Percentiles rank a stretch among this genome's conserved stretches.
phyloP scores from a whole-genome alignment of 2,797 vertebrate genomes.

The Pseudochirops corinnae region DNA sequence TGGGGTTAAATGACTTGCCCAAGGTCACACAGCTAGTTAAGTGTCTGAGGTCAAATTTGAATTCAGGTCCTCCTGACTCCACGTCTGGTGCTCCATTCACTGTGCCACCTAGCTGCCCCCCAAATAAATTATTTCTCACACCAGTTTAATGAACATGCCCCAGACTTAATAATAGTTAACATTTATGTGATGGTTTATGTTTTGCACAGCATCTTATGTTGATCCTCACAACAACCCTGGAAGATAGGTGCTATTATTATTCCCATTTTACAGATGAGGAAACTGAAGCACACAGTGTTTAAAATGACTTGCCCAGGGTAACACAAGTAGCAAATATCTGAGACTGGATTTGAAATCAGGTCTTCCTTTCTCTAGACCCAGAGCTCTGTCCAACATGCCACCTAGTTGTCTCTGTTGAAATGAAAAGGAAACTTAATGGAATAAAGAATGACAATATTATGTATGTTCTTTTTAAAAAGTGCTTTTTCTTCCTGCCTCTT shows the following conservation, averaged over 20 bases:
- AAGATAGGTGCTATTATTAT: background rate
- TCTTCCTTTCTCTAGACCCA: background rate
- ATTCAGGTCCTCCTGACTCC: no score
- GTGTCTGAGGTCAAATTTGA: no score
- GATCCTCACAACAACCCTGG: background rate
- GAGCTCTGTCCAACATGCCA: background rate
- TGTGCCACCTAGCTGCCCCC: no score
- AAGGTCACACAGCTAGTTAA: no score
- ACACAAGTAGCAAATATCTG: background rate
- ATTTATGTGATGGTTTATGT: constrained; percentile 22
- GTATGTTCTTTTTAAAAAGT: constrained; percentile 19
- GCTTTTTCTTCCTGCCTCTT: constrained; percentile 51
- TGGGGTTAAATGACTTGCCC: no score
- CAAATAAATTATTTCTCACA: background rate
- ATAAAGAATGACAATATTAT: constrained; percentile 29
- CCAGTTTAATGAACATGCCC: background rate
- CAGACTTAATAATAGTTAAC: background rate
- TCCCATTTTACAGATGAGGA: background rate
- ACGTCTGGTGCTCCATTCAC: no score
- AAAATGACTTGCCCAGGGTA: background rate
- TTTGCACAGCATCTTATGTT: background rate
- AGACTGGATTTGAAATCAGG: background rate
- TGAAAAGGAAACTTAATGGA: constrained; percentile 38
- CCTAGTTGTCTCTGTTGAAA: background rate
- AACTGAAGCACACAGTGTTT: background rate